Conservation (phyloP, 2,888 invertebrate species). For the Phyllotreta cruciferae region DNA sequence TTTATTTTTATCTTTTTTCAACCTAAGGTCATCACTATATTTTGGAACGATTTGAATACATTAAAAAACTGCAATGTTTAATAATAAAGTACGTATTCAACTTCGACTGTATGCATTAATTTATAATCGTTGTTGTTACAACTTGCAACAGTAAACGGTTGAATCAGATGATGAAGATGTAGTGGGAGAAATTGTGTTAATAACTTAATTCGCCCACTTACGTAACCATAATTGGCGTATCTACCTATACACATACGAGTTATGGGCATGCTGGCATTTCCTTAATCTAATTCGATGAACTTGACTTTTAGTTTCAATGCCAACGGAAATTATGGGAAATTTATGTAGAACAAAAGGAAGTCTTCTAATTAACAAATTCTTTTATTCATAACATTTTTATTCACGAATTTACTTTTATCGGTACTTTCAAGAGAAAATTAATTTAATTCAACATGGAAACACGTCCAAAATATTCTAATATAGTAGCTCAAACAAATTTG, state of each 20-base stretch:
- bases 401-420: too few species aligned
- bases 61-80: too few species aligned
- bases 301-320: conserved; percentile 22
- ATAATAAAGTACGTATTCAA: too few species aligned
- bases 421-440: too few species aligned
- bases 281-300: conserved; percentile 20
- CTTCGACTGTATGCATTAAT: not conserved
- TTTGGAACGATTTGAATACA: too few species aligned
- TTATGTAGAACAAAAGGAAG: not conserved
- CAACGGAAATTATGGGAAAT: conserved; percentile 6
- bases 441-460: too few species aligned
- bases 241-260: not conserved
- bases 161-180: not conserved
- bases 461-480: too few species aligned
- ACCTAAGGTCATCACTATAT: too few species aligned
- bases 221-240: conserved; percentile 8
- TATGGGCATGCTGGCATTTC: conserved; percentile 11
- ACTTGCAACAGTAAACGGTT: conserved; percentile 4
- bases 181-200: conserved; percentile 23
- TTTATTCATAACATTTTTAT: too few species aligned
- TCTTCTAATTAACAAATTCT: not conserved
- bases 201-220: conserved; percentile 26
- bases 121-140: conserved; percentile 12
- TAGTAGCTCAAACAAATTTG: too few species aligned
- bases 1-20: too few species aligned